phyloP scores from a whole-genome alignment of 1,140 invertebrate species.

The Saccostrea cuccullata region DNA sequence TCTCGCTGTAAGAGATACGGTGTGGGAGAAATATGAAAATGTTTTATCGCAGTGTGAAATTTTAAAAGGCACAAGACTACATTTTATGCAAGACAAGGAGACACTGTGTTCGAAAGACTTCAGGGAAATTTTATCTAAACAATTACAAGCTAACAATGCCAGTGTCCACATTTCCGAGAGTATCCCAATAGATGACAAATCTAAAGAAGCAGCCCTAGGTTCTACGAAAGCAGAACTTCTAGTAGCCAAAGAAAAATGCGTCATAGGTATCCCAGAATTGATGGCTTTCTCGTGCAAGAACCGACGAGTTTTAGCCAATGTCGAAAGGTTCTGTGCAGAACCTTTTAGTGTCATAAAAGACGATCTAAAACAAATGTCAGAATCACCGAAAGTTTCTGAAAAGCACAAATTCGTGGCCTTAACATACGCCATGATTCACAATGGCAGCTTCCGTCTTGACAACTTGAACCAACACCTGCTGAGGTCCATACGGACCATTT shows the following conservation, averaged over 20 bases:
- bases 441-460: neutral
- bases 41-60: slow-evolving; percentile 22
- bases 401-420: neutral
- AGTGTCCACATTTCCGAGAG: neutral
- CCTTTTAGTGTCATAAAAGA: slow-evolving; percentile 22
- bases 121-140: neutral
- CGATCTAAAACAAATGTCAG: slow-evolving; percentile 15
- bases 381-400: neutral
- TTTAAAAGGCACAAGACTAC: neutral
- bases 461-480: neutral
- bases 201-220: neutral
- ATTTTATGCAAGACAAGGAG: slow-evolving; percentile 19
- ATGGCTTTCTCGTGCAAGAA: neutral
- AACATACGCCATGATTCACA: slow-evolving; percentile 21
- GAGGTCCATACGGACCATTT: slow-evolving; percentile 2
- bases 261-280: slow-evolving; percentile 6
- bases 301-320: neutral
- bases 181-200: slow-evolving; percentile 20
- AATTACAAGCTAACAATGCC: slow-evolving; percentile 5
- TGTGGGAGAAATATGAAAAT: slow-evolving; percentile 7
- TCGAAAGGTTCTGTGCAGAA: slow-evolving; percentile 7
- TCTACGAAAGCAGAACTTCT: slow-evolving; percentile 2
- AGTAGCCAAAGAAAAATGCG: neutral
- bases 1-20: neutral
- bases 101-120: neutral